Base-by-base conservation (phyloP, 2,888 invertebrate genomes). In the Lasioglossum lativentre region DNA sequence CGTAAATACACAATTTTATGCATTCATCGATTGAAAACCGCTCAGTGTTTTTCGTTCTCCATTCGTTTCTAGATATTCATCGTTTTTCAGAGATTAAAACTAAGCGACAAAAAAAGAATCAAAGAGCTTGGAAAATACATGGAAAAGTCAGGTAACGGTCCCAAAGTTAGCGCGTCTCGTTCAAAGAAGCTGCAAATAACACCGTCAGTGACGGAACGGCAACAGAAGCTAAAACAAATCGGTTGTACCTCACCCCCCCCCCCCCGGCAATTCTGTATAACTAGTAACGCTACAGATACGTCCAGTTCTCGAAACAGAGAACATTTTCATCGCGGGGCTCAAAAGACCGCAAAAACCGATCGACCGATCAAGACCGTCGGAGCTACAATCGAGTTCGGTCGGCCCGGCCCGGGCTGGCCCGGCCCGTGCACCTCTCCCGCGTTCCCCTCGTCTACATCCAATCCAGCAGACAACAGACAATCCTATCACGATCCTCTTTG, bases 401-500 rank as follows among this genome's bases (percentile, higher is more conserved):
- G 52, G 52, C 3, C 4, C n/a, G 52, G 23, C 23, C 19, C 47
- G 47, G 19, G 19, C 23, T 23, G 3, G 23, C 45, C 23, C 27
- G n/a, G 59, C n/a, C n/a, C 40, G 68, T 30, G 45, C 47, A 75
- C 70, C 59, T 74, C 74, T 56, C 42, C 16, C 12, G 19, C 4
- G n/a, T 5, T 12, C 12, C 38, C n/a, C 70, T n/a, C 70, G 38
- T 70, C 70, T 14, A 70, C 70, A 70, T 59, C 42, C 52, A 42
- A 78, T 75, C 66, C 68, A 68, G 38, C 76, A 38, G 75, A 75
- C 78, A 82, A 71, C 81, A 40, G 78, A 76, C 83, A 80, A 83
- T 83, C 66, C 84, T 74, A 80, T 83, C 85, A 42, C 34, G 78
- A 83, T 76, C 74, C 79, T 79, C 79, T 79, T 75, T 63, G 42